Base-by-base conservation (phyloP, 2,888 invertebrate species). In the Apodemia mormo region DNA sequence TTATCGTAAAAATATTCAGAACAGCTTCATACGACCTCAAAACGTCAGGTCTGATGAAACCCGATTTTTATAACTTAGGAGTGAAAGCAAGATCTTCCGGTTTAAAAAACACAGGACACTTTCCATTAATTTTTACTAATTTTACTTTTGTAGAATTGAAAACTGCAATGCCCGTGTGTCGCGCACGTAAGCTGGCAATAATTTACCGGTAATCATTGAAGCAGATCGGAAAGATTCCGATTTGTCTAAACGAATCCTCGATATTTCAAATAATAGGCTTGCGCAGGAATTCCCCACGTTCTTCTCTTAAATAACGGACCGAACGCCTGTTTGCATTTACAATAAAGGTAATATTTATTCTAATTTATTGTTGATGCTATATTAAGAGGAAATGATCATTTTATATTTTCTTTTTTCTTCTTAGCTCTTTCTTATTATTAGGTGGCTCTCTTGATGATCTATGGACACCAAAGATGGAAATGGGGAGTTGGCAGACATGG, bases 201-300 rank as follows among this genome's bases (percentile, higher is more conserved):
- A 84, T 81, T 86, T 85, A 84, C 76, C 74, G 72, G 78, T 81
- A 86, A 87, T 88, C 85, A 82, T 81, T 82, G 77, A 81, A 77
- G 79, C 78, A 81, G 80, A 85, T 83, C 84, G 81, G 77, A 82
- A 82, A 84, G 81, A 84, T 85, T 82, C 80, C 85, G 82, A 88
- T 88, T 86, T 84, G 83, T 88, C 83, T 78, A 78, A 73, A 76
- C 76, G 77, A 80, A 75, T 72, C 76, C 78, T 76, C 78, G 75
- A 85, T 87, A 83, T 86, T 78, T 85, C 86, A 83, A 78, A 79
- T 78, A 77, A 80, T 75, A 80, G 77, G 79, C 78, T 58, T 43
- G 22, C 65, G 65, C 22, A 66, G 58, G 45, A 69, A 40, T 68
- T 56, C 30, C 29, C 56, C 69, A 29, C 65, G 40, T 37, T 22